Conservation (phyloP, 2,113 vertebrate genomes). For the Stigmatopora nigra region DNA sequence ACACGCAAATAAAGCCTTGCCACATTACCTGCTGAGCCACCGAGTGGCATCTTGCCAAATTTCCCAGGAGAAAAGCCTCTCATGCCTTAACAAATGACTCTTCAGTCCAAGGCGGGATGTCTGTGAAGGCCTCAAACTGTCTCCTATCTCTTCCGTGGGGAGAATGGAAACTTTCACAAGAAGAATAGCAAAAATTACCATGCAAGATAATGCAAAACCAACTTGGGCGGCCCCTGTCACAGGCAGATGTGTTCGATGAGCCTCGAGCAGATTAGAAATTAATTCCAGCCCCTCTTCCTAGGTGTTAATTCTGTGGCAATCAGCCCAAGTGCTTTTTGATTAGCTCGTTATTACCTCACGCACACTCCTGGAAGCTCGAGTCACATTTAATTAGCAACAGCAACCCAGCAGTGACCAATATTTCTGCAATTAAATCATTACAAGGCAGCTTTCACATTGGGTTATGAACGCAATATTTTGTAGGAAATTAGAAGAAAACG, state of each 20-base stretch:
- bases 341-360: conserved; percentile 70
- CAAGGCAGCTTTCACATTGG: conserved; percentile 39
- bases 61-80: conserved; percentile 48
- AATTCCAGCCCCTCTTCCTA: conserved; percentile 30
- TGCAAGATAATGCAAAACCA: conserved; percentile 23
- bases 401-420: conserved; percentile 64
- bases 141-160: background rate
- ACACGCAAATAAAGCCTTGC: background rate
- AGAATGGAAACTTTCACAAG: conserved; percentile 16
- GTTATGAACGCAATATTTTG: background rate
- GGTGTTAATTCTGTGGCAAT: conserved; percentile 57
- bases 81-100: conserved; percentile 42
- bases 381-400: conserved; percentile 66
- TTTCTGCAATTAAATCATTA: conserved; percentile 69
- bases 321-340: conserved; percentile 68
- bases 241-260: conserved; percentile 35
- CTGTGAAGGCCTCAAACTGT: background rate
- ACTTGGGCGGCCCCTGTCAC: conserved; percentile 23
- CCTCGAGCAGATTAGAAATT: conserved; percentile 36
- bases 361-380: conserved; percentile 60
- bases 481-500: background rate
- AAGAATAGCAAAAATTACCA: background rate
- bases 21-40: background rate
- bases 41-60: conserved; percentile 23
- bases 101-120: conserved; percentile 19